Evolutionary conservation across 2,888 invertebrate genomes (phyloP).

Genomic region (Incurvaria masculella): DNA sequence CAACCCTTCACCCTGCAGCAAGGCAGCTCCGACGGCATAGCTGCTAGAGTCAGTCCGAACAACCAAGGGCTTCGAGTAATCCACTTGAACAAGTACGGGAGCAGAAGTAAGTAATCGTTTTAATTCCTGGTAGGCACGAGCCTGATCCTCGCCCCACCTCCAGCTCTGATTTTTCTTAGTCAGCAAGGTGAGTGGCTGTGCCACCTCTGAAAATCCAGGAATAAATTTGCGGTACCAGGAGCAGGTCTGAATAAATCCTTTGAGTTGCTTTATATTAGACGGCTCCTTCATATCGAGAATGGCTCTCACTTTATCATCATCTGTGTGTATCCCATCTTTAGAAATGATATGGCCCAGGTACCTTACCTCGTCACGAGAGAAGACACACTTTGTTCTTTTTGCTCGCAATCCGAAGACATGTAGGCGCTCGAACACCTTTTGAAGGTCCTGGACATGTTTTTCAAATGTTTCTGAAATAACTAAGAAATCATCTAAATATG

Average conservation of each 20-base stretch:
- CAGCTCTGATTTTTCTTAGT: slow-evolving; percentile 14
- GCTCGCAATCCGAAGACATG: slow-evolving; percentile 10
- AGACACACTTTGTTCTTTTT: slow-evolving; percentile 10
- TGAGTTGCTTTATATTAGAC: neutral
- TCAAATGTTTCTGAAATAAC: too few species aligned
- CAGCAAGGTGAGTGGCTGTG: slow-evolving; percentile 12
- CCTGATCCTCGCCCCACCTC: slow-evolving; percentile 9
- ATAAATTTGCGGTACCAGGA: slow-evolving; percentile 14
- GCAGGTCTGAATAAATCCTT: slow-evolving; percentile 15
- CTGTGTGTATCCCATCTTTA: slow-evolving; percentile 1
- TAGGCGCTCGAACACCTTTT: slow-evolving; percentile 8
- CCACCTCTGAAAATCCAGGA: slow-evolving; percentile 3
- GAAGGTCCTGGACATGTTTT: slow-evolving; percentile 15
- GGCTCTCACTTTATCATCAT: slow-evolving; percentile 1
- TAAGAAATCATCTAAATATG: too few species aligned
- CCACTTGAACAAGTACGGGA: slow-evolving; percentile 15
- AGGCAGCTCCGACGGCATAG: slow-evolving; percentile 12
- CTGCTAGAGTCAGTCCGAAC: slow-evolving; percentile 15
- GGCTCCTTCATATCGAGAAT: neutral
- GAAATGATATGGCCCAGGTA: slow-evolving; percentile 8
- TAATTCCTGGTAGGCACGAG: slow-evolving; percentile 10
- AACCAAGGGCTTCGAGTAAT: too few species aligned
- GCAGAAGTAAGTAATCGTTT: slow-evolving; percentile 12
- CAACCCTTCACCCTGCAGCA: neutral
- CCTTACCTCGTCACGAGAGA: slow-evolving; percentile 2